Evolutionary conservation across 1,140 invertebrate species (phyloP).

Genomic region (Dendrolimus punctatus): DNA sequence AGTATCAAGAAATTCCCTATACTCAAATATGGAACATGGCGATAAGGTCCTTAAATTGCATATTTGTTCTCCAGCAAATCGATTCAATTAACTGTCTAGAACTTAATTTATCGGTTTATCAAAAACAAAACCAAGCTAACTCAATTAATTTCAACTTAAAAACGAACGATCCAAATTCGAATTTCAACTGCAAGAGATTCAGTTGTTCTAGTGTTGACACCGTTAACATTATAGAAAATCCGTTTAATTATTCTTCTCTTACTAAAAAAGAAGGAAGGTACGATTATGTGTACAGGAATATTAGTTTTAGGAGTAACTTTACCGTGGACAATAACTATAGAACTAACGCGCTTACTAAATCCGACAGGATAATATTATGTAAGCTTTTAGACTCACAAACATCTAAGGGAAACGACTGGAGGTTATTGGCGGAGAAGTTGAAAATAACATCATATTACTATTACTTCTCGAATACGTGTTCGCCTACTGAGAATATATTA

Average conservation of each 20-base stretch:
- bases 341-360: constrained; percentile 56
- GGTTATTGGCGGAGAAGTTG: constrained; percentile 92
- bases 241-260: constrained; percentile 64
- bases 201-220: constrained; percentile 58
- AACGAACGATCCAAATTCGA: constrained; percentile 65
- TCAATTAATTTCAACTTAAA: constrained; percentile 65
- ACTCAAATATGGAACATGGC: constrained; percentile 90
- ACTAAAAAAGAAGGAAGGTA: constrained; percentile 58
- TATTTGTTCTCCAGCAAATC: constrained; percentile 84
- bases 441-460: constrained; percentile 95
- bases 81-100: constrained; percentile 68
- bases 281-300: constrained; percentile 53
- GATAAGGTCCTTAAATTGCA: constrained; percentile 84
- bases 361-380: constrained; percentile 87
- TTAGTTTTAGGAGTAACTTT: constrained; percentile 45
- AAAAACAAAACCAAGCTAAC: constrained; percentile 65
- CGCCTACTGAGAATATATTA: constrained; percentile 95
- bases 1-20: constrained; percentile 93
- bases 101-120: constrained; percentile 57
- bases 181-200: constrained; percentile 60
- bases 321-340: constrained; percentile 59
- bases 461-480: constrained; percentile 96
- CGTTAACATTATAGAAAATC: constrained; percentile 63
- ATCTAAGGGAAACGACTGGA: constrained; percentile 93
- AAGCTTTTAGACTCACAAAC: constrained; percentile 92